Evolutionary conservation across 2,113 vertebrate genomes (phyloP).

Genomic region (Helogale parvula): DNA sequence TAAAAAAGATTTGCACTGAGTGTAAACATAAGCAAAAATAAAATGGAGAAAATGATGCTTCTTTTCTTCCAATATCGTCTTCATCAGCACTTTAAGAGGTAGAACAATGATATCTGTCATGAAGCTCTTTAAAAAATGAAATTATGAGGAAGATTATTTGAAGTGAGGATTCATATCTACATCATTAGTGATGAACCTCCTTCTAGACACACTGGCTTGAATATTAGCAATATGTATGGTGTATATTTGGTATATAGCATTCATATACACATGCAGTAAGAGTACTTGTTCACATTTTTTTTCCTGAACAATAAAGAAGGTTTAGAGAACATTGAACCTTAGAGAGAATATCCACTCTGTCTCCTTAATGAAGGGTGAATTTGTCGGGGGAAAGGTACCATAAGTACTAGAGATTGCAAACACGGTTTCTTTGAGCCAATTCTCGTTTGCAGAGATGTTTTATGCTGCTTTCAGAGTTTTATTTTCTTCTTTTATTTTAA

Average conservation of each 20-base stretch:
- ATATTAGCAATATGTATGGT: not conserved
- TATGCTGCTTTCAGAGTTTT: not conserved
- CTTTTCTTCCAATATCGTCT: not conserved
- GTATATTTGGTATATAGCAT: not conserved
- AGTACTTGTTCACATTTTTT: not conserved
- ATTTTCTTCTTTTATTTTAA: constrained; percentile 5
- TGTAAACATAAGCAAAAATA: not conserved
- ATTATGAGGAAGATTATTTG: constrained; percentile 30
- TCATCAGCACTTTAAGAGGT: not conserved
- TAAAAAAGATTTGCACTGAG: not conserved
- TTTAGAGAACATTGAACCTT: not conserved
- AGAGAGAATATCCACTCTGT: not conserved
- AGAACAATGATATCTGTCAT: constrained; percentile 1
- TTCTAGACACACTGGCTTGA: not conserved
- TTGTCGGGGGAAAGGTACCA: not conserved
- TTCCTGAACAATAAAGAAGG: not conserved
- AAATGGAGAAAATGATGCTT: not conserved
- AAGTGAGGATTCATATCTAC: not conserved
- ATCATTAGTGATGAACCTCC: not conserved
- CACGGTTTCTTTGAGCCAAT: not conserved
- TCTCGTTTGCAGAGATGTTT: not conserved
- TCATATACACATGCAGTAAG: not conserved
- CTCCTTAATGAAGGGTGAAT: not conserved
- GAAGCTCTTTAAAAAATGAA: constrained; percentile 22
- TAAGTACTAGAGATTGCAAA: not conserved